Evolutionary conservation across 2,797 vertebrate genomes (phyloP), one percentile per base, ranked within the genome.

Genomic region (Morus bassanus): DNA sequence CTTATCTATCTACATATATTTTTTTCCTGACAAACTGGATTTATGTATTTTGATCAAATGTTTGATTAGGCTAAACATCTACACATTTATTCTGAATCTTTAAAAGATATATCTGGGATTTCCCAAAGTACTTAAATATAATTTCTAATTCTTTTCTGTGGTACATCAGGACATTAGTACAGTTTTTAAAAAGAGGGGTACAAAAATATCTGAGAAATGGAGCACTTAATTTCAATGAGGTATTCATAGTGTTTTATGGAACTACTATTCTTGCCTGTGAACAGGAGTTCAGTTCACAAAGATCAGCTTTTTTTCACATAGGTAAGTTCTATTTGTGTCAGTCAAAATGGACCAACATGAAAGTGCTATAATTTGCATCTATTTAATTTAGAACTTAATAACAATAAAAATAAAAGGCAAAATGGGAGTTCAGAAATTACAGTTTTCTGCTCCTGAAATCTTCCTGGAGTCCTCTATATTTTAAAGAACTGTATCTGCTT

Each of bases 151-250:
- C 11, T 60, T 79, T 67, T 77, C 15, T n/a, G 37, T 5, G 6
- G 14, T 27, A 24, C 5, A n/a, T 35, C n/a, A 70, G 60, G 8
- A 54, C 3, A 54, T 25, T 4, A 41, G 2, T 19, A 41, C 7
- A 8, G 1, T 17, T 85, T 77, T 46, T 56, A 57, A 28, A 79
- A 74, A 30, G 19, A 50, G 3, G 4, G 1, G 1, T 69, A 6
- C 6, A 89, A 89, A 41, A 87, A 57, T 11, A 3, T 5, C 27
- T 17, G 8, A 77, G 39, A 85, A 88, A 85, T 14, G 4, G 3
- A 41, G 2, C 10, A 74, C 0, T 0, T 11, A 63, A 45, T 45
- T 45, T 45, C 18, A 45, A 18, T 45, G 43, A 45, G 43, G 16
- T 69, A 14, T 21, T 88, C 7, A 45, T 31, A 67, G 14, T n/a